Evolutionary conservation across 2,797 vertebrate species (phyloP).

Genomic region (Limosa lapponica): DNA sequence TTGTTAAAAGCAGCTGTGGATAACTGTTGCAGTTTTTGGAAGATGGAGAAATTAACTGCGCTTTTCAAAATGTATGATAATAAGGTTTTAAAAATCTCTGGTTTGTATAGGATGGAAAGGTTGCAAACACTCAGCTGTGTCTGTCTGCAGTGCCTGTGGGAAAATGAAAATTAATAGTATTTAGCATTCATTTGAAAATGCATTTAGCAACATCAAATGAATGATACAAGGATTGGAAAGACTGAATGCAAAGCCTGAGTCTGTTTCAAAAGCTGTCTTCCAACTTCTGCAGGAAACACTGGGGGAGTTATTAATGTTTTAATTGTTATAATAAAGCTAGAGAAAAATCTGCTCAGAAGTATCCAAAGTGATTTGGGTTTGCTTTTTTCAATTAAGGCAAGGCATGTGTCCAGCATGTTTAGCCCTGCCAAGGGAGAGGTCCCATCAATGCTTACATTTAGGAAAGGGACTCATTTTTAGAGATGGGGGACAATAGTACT

Average conservation of each 20-base stretch:
- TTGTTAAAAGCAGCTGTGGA: slow-evolving; percentile 32
- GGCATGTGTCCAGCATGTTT: fast-evolving
- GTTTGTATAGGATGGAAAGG: background rate
- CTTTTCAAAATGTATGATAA: background rate
- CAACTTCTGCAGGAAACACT: background rate
- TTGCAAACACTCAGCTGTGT: background rate
- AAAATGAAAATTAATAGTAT: background rate
- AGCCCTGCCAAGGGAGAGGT: background rate
- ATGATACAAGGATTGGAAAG: background rate
- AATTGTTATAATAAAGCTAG: background rate
- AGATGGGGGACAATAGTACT: background rate
- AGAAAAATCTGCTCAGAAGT: background rate
- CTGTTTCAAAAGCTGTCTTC: background rate
- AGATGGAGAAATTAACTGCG: background rate
- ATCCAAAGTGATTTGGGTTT: background rate
- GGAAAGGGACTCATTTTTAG: background rate
- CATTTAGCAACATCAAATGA: background rate
- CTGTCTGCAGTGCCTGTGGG: background rate
- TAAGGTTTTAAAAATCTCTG: background rate
- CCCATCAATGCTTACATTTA: background rate
- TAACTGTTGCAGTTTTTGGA: background rate
- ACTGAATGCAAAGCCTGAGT: background rate
- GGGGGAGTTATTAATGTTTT: background rate
- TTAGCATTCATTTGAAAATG: background rate
- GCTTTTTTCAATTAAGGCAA: background rate